A percentile compares a stretch with the other conserved stretches of the same genome.
phyloP scores from a whole-genome alignment of 2,888 invertebrate species.

The Dryadula phaetusa region DNA sequence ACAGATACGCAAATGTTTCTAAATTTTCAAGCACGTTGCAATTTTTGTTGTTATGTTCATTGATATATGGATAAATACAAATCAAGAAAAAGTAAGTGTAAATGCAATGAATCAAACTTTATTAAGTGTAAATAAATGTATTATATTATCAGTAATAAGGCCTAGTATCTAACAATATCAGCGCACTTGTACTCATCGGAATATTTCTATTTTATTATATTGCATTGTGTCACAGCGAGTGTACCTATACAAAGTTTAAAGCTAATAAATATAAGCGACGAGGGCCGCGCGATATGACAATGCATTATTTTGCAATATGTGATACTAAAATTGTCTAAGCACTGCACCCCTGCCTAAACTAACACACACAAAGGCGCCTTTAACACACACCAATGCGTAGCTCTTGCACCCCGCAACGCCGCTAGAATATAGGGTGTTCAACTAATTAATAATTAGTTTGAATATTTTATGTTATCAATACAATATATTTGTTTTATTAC shows the following conservation, averaged over 20 bases:
- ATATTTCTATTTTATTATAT: neutral
- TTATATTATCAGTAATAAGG: too few species aligned
- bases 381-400: conserved; percentile 51
- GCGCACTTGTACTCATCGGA: too few species aligned
- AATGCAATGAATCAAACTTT: too few species aligned
- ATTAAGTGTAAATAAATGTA: too few species aligned
- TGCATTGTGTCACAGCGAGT: neutral
- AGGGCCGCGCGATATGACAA: conserved; percentile 48
- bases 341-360: conserved; percentile 72
- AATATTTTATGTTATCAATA: conserved; percentile 13
- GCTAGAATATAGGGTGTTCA: conserved; percentile 63
- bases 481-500: neutral
- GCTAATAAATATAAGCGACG: conserved; percentile 19
- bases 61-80: too few species aligned
- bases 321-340: conserved; percentile 82
- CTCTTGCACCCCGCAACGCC: conserved; percentile 63
- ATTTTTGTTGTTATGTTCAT: too few species aligned
- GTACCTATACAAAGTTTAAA: neutral
- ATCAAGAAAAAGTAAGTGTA: too few species aligned
- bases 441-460: conserved; percentile 24
- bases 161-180: too few species aligned
- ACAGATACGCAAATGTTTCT: too few species aligned
- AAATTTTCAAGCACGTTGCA: too few species aligned
- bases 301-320: conserved; percentile 75
- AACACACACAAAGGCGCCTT: conserved; percentile 52